Evolutionary conservation across 2,113 vertebrate species (phyloP), one percentile per base, ranked within the genome.

Genomic region (Passerina amoena): DNA sequence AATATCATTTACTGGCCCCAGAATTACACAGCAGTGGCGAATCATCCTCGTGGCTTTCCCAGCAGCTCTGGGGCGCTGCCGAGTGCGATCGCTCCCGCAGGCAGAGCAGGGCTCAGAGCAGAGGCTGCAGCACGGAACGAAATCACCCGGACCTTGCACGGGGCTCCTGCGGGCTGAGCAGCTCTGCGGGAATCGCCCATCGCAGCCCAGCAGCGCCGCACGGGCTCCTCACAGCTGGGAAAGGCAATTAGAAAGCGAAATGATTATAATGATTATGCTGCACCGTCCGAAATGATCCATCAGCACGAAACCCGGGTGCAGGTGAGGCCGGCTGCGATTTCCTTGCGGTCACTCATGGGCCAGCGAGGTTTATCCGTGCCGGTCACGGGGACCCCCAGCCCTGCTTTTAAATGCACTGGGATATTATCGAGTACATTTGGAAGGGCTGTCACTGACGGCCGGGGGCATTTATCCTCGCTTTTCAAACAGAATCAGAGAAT

Each of bases 301-400:
- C 1, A 0, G 28, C 69, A 50, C 33, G 6, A 33, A 53, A 37
- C 3, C 14, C 5, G 1, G 2, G 13, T 2, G 8, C 4, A 9
- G 50, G 14, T 2, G 27, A 45, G 71, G 31, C 25, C 60, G 27
- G 28, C 4, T 31, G 30, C 2, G 2, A 27, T 40, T 42, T 27
- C 48, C 40, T 59, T 0, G 0, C 4, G 4, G 12, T 24, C 4
- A 3, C 24, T 47, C 37, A 6, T 8, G 0, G 0, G 24, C 18
- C 87, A 23, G 33, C 2, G 0, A 28, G 17, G 27, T 23, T 9
- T 9, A 8, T 3, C 2, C 4, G 2, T 24, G 59, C 21, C 28
- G 28, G 4, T 5, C 6, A 20, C 22, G 61, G 20, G 1, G 9
- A 68, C 7, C 5, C 24, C 3, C 33, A 63, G 19, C 3, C 16